These are phyloP conservation scores for Erythrocercus mccallii DNA, from an alignment of 2,113 vertebrate genomes.

Conservation along the genomic window DNA sequence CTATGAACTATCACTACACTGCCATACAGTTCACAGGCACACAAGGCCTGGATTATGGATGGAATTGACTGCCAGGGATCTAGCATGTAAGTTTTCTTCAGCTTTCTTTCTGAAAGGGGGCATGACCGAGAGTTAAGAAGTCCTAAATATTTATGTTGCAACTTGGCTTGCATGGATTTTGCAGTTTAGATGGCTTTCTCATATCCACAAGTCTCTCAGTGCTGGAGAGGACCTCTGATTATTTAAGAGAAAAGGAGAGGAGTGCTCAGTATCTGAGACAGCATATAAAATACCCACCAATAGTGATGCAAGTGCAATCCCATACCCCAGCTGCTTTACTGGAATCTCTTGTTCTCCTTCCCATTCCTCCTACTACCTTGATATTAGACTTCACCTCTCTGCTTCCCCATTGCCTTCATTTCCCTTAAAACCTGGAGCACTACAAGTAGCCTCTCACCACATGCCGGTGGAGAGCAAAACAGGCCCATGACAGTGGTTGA, in stretches of 20 bases:
- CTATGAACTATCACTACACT: background rate
- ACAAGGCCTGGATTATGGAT: background rate
- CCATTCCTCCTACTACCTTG: background rate
- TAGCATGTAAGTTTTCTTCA: background rate
- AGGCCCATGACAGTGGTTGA: background rate
- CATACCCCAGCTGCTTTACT: background rate
- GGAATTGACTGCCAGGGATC: background rate
- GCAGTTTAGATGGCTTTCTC: background rate
- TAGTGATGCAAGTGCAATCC: background rate
- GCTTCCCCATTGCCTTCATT: background rate
- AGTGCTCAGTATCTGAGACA: background rate
- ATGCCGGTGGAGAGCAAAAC: background rate
- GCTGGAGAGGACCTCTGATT: background rate
- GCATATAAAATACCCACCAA: background rate
- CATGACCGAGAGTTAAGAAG: background rate
- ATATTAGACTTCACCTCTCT: background rate
- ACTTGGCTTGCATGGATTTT: background rate
- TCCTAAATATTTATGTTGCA: constrained; percentile 10
- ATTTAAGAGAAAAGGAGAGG: background rate
- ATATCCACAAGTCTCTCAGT: background rate
- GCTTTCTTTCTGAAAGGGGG: background rate
- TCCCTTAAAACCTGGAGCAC: background rate
- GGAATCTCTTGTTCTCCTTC: background rate
- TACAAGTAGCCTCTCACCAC: background rate
- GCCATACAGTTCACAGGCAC: background rate